Evolutionary conservation across 2,888 invertebrate species (phyloP), one percentile per base, ranked within the genome.

Genomic region (Hirtodrosophila duncani): DNA sequence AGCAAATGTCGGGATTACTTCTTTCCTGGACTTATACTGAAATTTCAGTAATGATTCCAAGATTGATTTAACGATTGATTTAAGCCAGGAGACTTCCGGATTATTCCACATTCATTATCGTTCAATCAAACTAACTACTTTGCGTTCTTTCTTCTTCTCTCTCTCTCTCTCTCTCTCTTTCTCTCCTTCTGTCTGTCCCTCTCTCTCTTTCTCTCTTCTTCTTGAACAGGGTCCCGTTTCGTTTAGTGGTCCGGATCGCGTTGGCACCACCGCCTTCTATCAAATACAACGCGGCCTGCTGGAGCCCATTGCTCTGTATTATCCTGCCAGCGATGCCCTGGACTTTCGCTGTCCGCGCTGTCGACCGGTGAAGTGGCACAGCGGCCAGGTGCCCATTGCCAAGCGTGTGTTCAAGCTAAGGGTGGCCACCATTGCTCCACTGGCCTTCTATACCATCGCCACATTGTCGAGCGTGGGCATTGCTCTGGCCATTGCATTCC

Each of bases 191-290:
- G n/a, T n/a, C n/a, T n/a, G n/a, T n/a, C n/a, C n/a, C n/a, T n/a
- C n/a, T n/a, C 4, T 5, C 20, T 5, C 7, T 20, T 20, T 20
- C 13, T 39, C 24, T 20, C 17, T 30, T 2, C 24, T 38, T 17
- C 10, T 52, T 29, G n/a, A n/a, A n/a, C 88, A 96, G 96, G 97
- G 97, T 16, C 95, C 96, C 2, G 92, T 97, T 0, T 94, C 94
- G 1, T 97, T 97, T 84, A 92, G 92, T 67, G 96, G 96, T 2
- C 93, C 96, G 0, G 96, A 97, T 86, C 90, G 97, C 42, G 91
- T 96, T 57, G 95, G 96, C 24, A 93, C 95, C 64, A 93, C 95
- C 0, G 93, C 94, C 5, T 93, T 97, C 81, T 92, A 93, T 86
- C 96, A 96, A 89, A 92, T 95, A 79, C 96, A 96, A 90, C 92